Conservation (phyloP, 2,113 vertebrate genomes). For the Sapayoa aenigma region DNA sequence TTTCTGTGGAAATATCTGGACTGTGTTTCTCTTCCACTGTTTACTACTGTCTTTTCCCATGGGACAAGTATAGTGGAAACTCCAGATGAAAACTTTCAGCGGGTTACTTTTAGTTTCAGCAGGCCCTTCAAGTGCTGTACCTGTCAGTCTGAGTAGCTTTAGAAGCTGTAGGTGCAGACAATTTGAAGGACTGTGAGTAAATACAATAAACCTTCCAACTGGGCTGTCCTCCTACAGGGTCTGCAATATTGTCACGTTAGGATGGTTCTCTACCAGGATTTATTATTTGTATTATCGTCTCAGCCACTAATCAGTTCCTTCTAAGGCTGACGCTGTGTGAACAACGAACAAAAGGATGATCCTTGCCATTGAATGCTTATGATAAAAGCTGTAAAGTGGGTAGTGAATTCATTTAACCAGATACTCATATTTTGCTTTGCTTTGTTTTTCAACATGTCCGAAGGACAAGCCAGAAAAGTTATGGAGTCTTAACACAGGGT, state of each 20-base stretch:
- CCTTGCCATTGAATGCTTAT: background rate
- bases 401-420: background rate
- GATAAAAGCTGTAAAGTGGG: background rate
- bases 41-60: slow-evolving; percentile 39
- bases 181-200: background rate
- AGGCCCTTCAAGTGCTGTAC: background rate
- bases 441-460: background rate
- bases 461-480: background rate
- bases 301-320: background rate
- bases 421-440: background rate
- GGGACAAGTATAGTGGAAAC: slow-evolving; percentile 15
- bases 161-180: background rate
- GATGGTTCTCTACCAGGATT: background rate
- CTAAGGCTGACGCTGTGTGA: background rate
- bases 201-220: background rate
- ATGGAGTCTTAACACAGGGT: background rate
- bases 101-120: background rate
- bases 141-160: background rate
- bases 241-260: background rate
- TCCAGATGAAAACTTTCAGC: slow-evolving; percentile 5
- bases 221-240: background rate
- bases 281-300: background rate
- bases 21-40: slow-evolving; percentile 34
- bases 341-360: background rate
- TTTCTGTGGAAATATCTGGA: slow-evolving; percentile 45